Evolutionary conservation across 2,113 vertebrate species (phyloP).

Genomic region (Dasyprocta punctata): DNA sequence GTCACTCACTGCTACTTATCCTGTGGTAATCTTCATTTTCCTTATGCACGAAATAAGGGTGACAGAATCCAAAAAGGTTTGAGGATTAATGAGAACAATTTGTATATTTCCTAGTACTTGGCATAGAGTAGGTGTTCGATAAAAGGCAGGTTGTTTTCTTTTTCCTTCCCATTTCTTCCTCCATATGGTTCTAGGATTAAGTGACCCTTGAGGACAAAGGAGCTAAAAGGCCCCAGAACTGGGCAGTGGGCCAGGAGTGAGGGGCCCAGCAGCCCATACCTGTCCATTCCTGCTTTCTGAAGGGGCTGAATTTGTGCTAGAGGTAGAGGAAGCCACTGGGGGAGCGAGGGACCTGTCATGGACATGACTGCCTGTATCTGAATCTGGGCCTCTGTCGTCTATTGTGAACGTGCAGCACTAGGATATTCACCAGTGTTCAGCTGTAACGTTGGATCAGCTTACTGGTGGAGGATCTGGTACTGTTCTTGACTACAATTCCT

Average conservation of each 20-base stretch:
- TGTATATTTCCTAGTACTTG: fast-evolving
- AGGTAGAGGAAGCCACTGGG: background rate
- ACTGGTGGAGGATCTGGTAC: background rate
- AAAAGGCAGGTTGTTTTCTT: background rate
- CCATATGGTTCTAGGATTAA: background rate
- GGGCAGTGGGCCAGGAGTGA: background rate
- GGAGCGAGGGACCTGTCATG: background rate
- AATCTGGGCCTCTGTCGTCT: background rate
- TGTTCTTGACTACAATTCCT: background rate
- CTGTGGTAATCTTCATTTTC: background rate
- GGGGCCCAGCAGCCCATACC: background rate
- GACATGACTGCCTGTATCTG: background rate
- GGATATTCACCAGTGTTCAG: background rate
- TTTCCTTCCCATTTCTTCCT: background rate
- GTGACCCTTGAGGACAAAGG: background rate
- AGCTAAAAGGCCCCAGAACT: background rate
- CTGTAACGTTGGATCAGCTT: background rate
- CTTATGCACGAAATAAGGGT: fast-evolving
- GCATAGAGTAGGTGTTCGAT: background rate
- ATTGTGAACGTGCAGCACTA: fast-evolving
- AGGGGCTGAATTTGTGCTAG: background rate
- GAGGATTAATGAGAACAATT: background rate
- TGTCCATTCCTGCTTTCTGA: background rate
- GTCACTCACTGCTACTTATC: background rate
- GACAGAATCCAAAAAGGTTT: background rate